Percentiles rank a stretch among this genome's conserved stretches.
These are phyloP conservation scores for Stenotaenia linearis DNA, from an alignment of 2,888 invertebrate species.

Conservation along the genomic window DNA sequence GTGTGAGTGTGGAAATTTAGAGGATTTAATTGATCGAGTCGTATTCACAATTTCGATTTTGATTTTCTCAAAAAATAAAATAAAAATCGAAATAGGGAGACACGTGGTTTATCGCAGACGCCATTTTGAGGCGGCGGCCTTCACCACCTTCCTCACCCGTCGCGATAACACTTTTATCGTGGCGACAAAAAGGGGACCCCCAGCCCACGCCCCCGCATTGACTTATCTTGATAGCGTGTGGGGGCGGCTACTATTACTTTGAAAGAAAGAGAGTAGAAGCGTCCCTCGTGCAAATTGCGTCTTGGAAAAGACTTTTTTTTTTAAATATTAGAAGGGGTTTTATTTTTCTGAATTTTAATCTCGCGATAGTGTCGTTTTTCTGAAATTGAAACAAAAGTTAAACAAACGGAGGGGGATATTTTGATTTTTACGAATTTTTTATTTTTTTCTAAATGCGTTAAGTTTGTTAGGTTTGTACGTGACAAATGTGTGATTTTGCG, in stretches of 20 bases:
- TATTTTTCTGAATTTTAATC: background rate
- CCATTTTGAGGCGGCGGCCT: background rate
- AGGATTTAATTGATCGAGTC: background rate
- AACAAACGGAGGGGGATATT: too few species aligned
- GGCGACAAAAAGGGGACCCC: conserved; percentile 15
- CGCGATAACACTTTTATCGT: conserved; percentile 7
- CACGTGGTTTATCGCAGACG: background rate
- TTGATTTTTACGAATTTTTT: too few species aligned
- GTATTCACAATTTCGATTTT: background rate
- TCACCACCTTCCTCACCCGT: background rate
- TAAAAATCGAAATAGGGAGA: background rate
- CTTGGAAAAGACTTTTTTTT: background rate
- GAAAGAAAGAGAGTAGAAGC: background rate
- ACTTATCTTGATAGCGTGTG: background rate
- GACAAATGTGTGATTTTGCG: background rate
- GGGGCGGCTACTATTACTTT: background rate
- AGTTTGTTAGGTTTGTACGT: background rate
- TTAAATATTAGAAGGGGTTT: background rate
- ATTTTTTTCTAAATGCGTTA: background rate
- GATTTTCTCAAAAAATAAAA: background rate
- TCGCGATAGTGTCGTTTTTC: background rate
- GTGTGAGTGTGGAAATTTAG: background rate
- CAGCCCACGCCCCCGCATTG: background rate
- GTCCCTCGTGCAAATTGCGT: conserved; percentile 1
- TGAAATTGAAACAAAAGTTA: background rate